Base-by-base conservation (phyloP, 2,888 invertebrate species). In the Lottia scabra region DNA sequence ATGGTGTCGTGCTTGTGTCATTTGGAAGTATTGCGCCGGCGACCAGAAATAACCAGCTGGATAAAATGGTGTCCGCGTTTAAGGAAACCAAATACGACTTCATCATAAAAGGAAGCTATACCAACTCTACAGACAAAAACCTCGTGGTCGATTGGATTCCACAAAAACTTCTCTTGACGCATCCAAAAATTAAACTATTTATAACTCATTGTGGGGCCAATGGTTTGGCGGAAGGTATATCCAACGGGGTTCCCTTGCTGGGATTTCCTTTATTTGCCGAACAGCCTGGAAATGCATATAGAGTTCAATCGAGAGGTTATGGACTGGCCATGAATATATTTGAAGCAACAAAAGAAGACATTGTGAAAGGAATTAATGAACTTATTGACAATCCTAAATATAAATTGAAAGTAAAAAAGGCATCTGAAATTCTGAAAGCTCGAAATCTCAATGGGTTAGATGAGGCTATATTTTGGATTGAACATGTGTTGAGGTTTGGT, bases 401-500 rank as follows among this genome's bases (percentile, higher is more conserved):
- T 56, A 67, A 45, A 48, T 27, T 73, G 3, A 78, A 71, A 1
- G 78, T 82, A 15, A 48, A 68, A 30, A 68, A 64, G n/a, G 79
- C 76, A 19, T 78, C 82, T 5, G 16, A 46, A 38, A 75, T 83
- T n/a, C 79, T 78, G 46, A 67, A 70, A 12, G 64, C 65, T 27
- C 69, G 75, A 23, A 64, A 70, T 30, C 44, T 71, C 38, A 73
- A 71, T 26, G 81, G 84, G 3, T 46, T 63, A 13, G 76, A 82
- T 45, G 73, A 80, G 46, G 82, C 81, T 10, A 81, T 78, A 6
- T 81, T 72, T 63, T 84, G 83, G 82, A 73, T 84, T n/a, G 84
- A 84, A 67, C 82, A 84, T 67, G 78, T 84, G 48, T 73, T 84
- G 15, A 74, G 78, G 72, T 79, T 79, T 78, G 85, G 84, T 15